Evolutionary conservation across 2,113 vertebrate genomes (phyloP).

Genomic region (Charadrius vociferus): DNA sequence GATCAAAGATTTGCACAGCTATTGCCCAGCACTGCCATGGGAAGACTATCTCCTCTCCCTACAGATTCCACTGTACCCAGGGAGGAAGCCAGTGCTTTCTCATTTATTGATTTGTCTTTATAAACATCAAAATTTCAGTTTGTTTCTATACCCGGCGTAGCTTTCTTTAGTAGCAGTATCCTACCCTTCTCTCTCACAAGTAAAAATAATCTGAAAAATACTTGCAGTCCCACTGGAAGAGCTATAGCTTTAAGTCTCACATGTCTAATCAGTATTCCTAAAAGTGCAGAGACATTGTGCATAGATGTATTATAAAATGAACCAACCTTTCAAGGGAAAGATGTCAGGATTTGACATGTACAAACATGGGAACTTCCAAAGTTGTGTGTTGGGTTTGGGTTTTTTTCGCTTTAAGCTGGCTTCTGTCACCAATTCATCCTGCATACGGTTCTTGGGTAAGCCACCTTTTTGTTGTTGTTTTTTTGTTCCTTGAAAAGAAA

Average conservation of each 20-base stretch:
- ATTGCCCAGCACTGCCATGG: background rate
- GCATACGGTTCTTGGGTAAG: background rate
- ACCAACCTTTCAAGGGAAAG: background rate
- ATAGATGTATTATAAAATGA: slow-evolving; percentile 4
- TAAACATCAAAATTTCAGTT: background rate
- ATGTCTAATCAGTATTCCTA: slow-evolving; percentile 19
- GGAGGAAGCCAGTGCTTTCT: background rate
- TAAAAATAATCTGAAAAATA: background rate
- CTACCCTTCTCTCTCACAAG: background rate
- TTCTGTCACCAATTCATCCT: slow-evolving; percentile 15
- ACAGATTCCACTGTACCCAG: background rate
- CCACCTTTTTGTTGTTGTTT: slow-evolving; percentile 11
- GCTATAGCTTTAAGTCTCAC: background rate
- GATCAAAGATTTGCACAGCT: background rate
- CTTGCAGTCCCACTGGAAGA: background rate
- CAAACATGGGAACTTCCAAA: slow-evolving; percentile 44
- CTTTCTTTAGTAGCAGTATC: background rate
- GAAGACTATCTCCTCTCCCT: background rate
- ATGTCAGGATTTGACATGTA: background rate
- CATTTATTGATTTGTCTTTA: background rate
- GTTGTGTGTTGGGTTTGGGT: background rate
- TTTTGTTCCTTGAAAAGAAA: background rate
- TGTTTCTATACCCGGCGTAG: background rate
- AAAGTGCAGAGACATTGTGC: background rate
- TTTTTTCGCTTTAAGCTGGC: background rate